Evolutionary conservation across 92 coral and sea anemone genomes (phyloP), one percentile per base, ranked within the genome.

Genomic region (Metridium senile): DNA sequence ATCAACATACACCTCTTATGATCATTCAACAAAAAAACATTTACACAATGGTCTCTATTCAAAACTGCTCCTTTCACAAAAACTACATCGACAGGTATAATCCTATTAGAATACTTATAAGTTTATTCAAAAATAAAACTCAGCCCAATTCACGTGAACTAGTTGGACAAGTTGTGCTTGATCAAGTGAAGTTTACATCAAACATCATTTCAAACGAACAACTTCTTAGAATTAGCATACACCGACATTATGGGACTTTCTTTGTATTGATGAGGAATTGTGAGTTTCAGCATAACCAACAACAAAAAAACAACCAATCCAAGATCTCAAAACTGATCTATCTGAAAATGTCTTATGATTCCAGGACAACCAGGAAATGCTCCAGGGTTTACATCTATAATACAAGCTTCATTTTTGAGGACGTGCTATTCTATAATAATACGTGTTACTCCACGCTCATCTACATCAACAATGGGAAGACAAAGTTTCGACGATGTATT

Each of bases 361-460:
- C 33, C 17, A 18, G 20, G 8, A 51, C 31, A 10, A 54, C 11
- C 7, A 57, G 33, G 16, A 10, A 20, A 10, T 73, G 78, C 33
- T 10, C 30, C 19, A 33, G 49, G 21, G 8, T 27, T 1, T 75
- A 29, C 25, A 10, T 33, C 1, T 75, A 62, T 58, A 35, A 19
- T 0, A 75, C 45, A 3, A 34, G 2, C 23, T 30, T 61, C n/a
- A 17, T 19, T 21, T 63, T 75, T 23, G 21, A 47, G 1, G 57
- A 75, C 17, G 75, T 71, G 16, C 23, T 17, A 29, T 71, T 71
- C 23, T 58, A 70, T 18, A 70, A 70, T 27, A 70, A 70, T 58
- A 46, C 61, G 0, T 49, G 58, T 26, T n/a, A 26, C 11, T 22
- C 74, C 0, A 39, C 56, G 19, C n/a, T 47, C 1, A 16, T 70